phyloP scores from a whole-genome alignment of 2,797 vertebrate species.

The Alca torda region DNA sequence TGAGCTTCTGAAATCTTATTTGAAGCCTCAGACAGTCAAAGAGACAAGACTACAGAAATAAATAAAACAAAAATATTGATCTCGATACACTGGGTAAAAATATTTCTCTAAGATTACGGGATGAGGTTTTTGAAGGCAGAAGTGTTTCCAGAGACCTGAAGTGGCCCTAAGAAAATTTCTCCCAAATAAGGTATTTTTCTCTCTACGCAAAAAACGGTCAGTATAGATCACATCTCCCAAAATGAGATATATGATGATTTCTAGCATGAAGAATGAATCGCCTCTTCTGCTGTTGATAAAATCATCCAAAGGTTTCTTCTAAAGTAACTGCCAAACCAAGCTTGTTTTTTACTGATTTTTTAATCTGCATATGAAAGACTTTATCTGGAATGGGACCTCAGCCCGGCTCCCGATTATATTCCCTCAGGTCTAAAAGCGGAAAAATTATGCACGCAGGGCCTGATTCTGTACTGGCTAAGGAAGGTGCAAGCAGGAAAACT shows the following conservation, averaged over 20 bases:
- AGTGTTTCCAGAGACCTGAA: not conserved
- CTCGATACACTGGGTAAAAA: not conserved
- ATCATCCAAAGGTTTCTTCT: constrained; percentile 4
- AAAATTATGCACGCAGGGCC: not conserved
- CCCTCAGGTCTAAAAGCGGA: not conserved
- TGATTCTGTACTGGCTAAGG: not conserved
- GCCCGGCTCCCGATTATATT: not conserved
- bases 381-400: not conserved
- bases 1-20: not conserved
- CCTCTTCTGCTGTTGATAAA: constrained; percentile 15
- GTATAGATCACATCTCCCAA: not conserved
- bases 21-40: not conserved
- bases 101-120: not conserved
- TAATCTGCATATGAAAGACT: constrained; percentile 10
- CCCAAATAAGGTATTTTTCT: not conserved
- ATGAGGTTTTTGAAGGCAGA: not conserved
- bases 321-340: constrained; percentile 28
- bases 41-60: not conserved
- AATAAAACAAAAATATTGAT: constrained; percentile 16
- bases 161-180: not conserved
- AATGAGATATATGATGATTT: not conserved
- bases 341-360: constrained; percentile 8
- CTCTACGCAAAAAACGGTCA: not conserved
- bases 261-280: not conserved
- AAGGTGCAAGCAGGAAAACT: not conserved